These are phyloP conservation scores for Microhierax caerulescens DNA, from an alignment of 2,797 vertebrate genomes.

Conservation along the genomic window DNA sequence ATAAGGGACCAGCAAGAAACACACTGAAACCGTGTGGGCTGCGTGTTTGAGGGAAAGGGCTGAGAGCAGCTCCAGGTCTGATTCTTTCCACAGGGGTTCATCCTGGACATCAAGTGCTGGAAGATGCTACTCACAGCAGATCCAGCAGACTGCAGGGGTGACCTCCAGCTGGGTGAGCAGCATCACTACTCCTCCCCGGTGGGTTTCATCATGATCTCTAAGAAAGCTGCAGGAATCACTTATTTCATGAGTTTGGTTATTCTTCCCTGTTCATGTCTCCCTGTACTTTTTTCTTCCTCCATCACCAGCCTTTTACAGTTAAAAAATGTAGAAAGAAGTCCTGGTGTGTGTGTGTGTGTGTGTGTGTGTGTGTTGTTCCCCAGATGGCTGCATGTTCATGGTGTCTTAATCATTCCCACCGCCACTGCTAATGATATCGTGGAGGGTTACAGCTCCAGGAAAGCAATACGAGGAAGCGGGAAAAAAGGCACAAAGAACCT, in stretches of 20 bases:
- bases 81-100: neutral
- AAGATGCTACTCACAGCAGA: neutral
- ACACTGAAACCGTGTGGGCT: fast-evolving
- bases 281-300: neutral
- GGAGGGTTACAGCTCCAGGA: neutral
- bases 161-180: neutral
- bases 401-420: neutral
- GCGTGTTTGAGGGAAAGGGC: fast-evolving
- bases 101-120: neutral
- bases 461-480: neutral
- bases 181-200: neutral
- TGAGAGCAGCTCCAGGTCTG: neutral
- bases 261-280: neutral
- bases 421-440: neutral
- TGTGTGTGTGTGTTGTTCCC: neutral
- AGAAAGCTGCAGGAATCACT: neutral
- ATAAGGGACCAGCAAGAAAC: neutral
- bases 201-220: neutral
- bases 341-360: neutral
- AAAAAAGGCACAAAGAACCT: neutral
- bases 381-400: neutral
- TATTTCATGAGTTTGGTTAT: neutral
- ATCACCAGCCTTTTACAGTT: neutral
- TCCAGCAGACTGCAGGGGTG: fast-evolving
- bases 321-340: neutral